These are phyloP conservation scores for Acanthosepion esculentum DNA, from an alignment of 2,888 invertebrate genomes.

Conservation along the genomic window DNA sequence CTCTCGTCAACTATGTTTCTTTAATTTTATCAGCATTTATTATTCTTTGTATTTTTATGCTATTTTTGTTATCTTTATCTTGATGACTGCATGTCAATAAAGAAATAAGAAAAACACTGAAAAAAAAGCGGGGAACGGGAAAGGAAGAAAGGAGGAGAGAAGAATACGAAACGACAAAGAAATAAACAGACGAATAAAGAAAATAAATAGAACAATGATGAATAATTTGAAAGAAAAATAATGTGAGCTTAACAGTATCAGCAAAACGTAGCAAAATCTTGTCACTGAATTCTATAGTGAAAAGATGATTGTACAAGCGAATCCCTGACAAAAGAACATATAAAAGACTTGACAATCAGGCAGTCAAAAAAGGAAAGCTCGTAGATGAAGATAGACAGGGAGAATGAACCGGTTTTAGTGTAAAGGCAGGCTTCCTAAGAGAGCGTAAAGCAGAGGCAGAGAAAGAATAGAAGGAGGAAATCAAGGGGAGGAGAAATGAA, in stretches of 20 bases:
- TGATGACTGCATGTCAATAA: neutral
- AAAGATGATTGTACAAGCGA: neutral
- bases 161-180: neutral
- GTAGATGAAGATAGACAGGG: neutral
- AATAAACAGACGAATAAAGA: neutral
- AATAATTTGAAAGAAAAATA: neutral
- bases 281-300: neutral
- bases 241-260: neutral
- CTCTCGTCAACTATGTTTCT: neutral
- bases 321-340: neutral
- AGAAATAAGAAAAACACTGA: neutral
- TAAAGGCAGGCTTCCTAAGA: neutral
- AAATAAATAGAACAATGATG: neutral
- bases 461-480: neutral
- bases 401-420: neutral
- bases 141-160: neutral
- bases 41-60: too few relatives aligned
- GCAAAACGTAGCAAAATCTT: neutral
- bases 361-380: neutral
- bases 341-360: slow-evolving; percentile 20
- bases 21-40: neutral
- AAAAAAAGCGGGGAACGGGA: neutral
- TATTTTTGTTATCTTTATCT: neutral
- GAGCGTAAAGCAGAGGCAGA: too few relatives aligned
- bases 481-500: neutral